These are phyloP conservation scores for Dimorphilus gyrociliatus DNA, from an alignment of 2,888 invertebrate species.

Conservation along the genomic window DNA sequence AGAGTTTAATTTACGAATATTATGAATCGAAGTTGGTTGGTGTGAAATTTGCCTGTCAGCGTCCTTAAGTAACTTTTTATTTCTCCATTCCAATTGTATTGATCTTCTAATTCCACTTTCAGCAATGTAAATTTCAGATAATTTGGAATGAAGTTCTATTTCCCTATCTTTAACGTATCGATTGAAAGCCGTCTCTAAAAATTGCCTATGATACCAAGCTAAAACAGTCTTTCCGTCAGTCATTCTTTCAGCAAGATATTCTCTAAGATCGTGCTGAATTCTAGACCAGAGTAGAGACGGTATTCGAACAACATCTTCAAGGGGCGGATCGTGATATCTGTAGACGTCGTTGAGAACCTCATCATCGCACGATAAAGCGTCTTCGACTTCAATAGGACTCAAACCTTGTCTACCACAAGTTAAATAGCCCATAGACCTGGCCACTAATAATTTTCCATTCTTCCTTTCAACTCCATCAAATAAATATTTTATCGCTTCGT, in stretches of 20 bases:
- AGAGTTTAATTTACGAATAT: constrained; percentile 10
- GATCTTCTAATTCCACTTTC: constrained; percentile 8
- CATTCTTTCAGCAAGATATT: constrained; percentile 15
- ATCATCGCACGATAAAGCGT: constrained; percentile 13
- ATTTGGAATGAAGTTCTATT: constrained; percentile 3
- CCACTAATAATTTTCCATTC: constrained; percentile 11
- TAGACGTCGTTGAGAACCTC: constrained; percentile 14
- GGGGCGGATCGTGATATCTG: constrained; percentile 14
- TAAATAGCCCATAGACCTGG: constrained; percentile 11
- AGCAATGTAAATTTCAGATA: constrained; percentile 9
- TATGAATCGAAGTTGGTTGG: constrained; percentile 7
- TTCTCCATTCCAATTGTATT: constrained; percentile 8
- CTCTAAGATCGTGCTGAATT: constrained; percentile 14
- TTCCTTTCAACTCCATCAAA: constrained; percentile 11
- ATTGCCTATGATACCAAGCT: constrained; percentile 22
- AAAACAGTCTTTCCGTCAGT: constrained; percentile 19
- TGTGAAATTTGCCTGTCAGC: constrained; percentile 10
- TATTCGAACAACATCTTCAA: constrained; percentile 10
- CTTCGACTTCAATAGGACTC: constrained; percentile 13
- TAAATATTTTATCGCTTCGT: constrained; percentile 9
- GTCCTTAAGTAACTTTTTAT: constrained; percentile 7
- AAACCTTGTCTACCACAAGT: constrained; percentile 12
- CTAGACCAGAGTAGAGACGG: constrained; percentile 18
- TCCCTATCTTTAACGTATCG: constrained; percentile 6
- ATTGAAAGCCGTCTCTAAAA: constrained; percentile 15